Evolutionary conservation across 2,797 vertebrate species (phyloP).

Genomic region (Esox lucius): DNA sequence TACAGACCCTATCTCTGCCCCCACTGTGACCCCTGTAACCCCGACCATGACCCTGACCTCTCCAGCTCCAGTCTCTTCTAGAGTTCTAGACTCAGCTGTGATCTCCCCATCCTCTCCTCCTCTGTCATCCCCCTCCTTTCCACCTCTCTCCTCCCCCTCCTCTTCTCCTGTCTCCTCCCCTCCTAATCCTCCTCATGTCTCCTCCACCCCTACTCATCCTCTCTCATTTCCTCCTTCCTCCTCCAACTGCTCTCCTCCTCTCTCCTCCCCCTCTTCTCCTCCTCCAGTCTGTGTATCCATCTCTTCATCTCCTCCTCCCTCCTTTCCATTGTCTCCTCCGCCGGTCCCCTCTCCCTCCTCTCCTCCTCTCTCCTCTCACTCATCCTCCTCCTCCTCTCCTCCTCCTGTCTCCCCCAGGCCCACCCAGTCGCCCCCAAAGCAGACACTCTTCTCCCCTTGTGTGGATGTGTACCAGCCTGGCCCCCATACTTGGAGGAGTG

Average conservation of each 20-base stretch:
- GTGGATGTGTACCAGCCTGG: constrained; percentile 76
- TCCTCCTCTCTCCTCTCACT: constrained; percentile 37
- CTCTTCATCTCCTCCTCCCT: constrained; percentile 31
- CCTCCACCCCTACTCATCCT: constrained; percentile 35
- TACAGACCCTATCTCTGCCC: constrained; percentile 29
- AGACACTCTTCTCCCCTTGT: constrained; percentile 77
- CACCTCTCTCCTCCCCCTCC: too few relatives aligned
- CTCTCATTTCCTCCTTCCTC: constrained; percentile 24
- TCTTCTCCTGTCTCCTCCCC: constrained; percentile 3
- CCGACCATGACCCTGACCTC: background rate
- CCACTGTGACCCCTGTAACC: background rate
- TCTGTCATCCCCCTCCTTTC: too few relatives aligned
- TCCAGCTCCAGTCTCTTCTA: background rate
- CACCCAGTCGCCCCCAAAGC: constrained; percentile 71
- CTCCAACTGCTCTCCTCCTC: background rate
- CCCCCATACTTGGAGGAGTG: constrained; percentile 50
- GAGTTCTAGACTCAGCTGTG: constrained; percentile 2
- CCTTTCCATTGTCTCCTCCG: constrained; percentile 57
- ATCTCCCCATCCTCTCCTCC: background rate
- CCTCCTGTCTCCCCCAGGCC: constrained; percentile 53
- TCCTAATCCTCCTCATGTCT: constrained; percentile 7
- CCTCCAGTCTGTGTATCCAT: constrained; percentile 8
- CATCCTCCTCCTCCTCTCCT: constrained; percentile 44
- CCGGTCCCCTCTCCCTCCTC: constrained; percentile 20
- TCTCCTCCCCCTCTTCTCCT: constrained; percentile 15